These are phyloP conservation scores for Tenthredo distinguenda DNA, from an alignment of 2,888 invertebrate species.

Conservation along the genomic window DNA sequence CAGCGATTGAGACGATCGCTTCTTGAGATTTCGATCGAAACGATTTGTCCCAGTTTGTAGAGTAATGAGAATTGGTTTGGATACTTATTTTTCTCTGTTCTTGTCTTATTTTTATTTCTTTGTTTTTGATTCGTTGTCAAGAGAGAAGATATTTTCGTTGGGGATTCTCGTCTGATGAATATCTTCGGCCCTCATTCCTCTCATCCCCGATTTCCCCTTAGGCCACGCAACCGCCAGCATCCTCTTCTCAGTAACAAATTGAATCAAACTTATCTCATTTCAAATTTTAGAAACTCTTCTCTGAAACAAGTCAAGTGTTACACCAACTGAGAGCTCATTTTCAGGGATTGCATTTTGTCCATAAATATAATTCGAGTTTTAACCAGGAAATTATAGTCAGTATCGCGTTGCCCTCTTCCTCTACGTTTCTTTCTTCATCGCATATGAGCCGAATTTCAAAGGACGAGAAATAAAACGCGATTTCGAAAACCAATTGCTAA, in stretches of 20 bases:
- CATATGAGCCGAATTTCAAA: not conserved
- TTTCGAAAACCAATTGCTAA: not conserved
- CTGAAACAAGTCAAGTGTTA: conserved; percentile 24
- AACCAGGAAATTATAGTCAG: not conserved
- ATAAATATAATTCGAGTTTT: not conserved
- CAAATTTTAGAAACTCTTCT: not conserved
- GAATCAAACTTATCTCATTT: conserved; percentile 50
- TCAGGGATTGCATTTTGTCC: not conserved
- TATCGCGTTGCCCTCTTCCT: not conserved
- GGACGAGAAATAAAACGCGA: not conserved
- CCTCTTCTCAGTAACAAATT: conserved; percentile 33
- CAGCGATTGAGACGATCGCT: not conserved
- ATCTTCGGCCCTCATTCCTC: not conserved
- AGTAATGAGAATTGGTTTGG: not conserved
- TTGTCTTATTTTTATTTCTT: not conserved
- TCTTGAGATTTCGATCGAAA: not conserved
- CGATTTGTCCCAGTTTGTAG: not conserved
- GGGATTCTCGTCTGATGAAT: conserved; percentile 24
- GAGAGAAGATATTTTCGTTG: not conserved
- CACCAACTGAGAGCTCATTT: not conserved
- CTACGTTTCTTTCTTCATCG: not conserved
- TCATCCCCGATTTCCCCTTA: not conserved
- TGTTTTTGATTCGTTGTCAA: not conserved
- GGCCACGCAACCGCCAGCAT: not conserved
- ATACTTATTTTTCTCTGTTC: not conserved